These are phyloP conservation scores for Chlorops oryzae DNA, from an alignment of 1,140 invertebrate genomes.

Conservation along the genomic window DNA sequence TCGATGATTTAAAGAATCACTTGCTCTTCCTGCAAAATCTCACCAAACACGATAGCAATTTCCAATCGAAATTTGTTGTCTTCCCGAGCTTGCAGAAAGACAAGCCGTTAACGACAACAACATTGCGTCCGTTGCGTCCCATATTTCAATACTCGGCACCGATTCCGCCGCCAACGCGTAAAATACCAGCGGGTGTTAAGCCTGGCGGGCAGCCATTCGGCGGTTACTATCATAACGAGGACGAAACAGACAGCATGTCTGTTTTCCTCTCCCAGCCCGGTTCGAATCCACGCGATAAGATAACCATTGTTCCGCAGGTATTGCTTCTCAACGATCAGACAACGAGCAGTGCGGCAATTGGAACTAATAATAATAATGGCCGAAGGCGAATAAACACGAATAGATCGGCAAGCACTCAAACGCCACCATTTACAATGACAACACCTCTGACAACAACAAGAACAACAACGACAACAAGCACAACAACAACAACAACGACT, in stretches of 20 bases:
- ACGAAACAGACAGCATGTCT: conserved; percentile 15
- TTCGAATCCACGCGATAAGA: conserved; percentile 16
- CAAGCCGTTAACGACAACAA: conserved; percentile 17
- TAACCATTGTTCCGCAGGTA: conserved; percentile 33
- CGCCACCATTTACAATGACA: neutral
- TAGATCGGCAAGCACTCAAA: too few relatives aligned
- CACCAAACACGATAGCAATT: conserved; percentile 41
- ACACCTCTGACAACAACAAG: neutral
- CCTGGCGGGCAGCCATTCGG: conserved; percentile 26
- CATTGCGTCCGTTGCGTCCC: conserved; percentile 28
- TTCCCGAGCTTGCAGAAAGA: conserved; percentile 41
- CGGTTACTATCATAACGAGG: conserved; percentile 32
- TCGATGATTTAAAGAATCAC: conserved; percentile 45
- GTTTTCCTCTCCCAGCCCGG: conserved; percentile 10
- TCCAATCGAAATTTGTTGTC: conserved; percentile 46
- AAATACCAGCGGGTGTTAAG: conserved; percentile 20
- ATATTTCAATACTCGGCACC: conserved; percentile 37
- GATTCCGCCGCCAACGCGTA: conserved; percentile 33
- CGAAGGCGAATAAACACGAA: too few relatives aligned
- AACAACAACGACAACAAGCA: conserved; percentile 13
- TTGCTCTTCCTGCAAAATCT: conserved; percentile 44
- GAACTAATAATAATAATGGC: conserved; percentile 3
- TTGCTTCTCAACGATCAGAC: conserved; percentile 32
- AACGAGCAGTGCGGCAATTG: neutral
- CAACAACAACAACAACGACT: conserved; percentile 15